Percentiles rank a stretch among this genome's conserved stretches.
Evolutionary conservation across 2,797 vertebrate species (phyloP).

Genomic region (Strix occidentalis): DNA sequence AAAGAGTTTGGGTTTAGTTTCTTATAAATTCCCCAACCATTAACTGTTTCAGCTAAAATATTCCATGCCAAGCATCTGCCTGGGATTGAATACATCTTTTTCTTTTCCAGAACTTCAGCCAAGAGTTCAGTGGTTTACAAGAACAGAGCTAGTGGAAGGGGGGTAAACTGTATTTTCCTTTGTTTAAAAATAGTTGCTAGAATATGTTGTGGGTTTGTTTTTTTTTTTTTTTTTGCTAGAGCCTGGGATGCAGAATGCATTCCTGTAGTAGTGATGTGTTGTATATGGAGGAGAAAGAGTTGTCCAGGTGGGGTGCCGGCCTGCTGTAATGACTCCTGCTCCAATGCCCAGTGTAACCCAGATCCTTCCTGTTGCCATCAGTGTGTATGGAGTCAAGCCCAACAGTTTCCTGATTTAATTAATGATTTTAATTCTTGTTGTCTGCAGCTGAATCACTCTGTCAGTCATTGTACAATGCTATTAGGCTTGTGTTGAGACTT

Average conservation of each 20-base stretch:
- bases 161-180: not conserved
- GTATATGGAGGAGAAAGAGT: not conserved
- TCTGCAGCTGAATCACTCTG: not conserved
- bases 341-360: not conserved
- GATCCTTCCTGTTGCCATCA: not conserved
- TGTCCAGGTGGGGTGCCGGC: not conserved
- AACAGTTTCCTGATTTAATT: not conserved
- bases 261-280: not conserved
- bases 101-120: slow-evolving; percentile 1
- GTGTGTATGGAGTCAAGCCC: not conserved
- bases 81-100: not conserved
- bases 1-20: not conserved
- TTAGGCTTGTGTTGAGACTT: not conserved
- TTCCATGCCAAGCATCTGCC: not conserved
- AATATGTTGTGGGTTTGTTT: not conserved
- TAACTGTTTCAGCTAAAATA: slow-evolving; percentile 24
- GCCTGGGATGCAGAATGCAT: not conserved
- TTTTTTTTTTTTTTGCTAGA: not conserved
- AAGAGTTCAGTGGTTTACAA: slow-evolving; percentile 23
- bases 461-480: not conserved
- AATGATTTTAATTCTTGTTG: not conserved
- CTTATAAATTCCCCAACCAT: not conserved
- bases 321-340: not conserved
- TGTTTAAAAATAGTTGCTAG: not conserved
- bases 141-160: not conserved